A percentile compares a stretch with the other conserved stretches of the same genome.
These are phyloP conservation scores for Drosophila dunni DNA, from an alignment of 1,140 invertebrate species.

Conservation along the genomic window DNA sequence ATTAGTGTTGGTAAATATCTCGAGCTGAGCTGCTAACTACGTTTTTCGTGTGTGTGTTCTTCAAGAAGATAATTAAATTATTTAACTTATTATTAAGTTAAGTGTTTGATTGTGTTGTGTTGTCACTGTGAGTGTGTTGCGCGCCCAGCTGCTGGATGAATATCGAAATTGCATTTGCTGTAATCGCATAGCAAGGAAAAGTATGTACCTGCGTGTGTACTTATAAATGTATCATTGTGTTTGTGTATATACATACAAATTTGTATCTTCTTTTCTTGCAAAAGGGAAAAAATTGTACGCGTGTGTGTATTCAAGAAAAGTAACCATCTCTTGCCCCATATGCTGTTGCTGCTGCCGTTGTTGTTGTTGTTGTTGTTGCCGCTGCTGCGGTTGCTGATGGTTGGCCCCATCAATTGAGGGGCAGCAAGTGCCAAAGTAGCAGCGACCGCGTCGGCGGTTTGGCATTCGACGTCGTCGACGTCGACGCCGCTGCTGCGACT, in stretches of 20 bases:
- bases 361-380: constrained; percentile 23
- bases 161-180: constrained; percentile 48
- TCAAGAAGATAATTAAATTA: constrained; percentile 78
- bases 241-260: constrained; percentile 38
- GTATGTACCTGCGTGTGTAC: constrained; percentile 54
- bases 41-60: constrained; percentile 76
- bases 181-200: constrained; percentile 64
- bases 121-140: constrained; percentile 38
- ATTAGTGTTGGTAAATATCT: constrained; percentile 53
- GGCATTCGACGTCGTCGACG: constrained; percentile 14
- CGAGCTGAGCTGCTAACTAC: constrained; percentile 65
- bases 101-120: constrained; percentile 45
- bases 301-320: constrained; percentile 79
- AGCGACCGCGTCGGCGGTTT: constrained; percentile 28
- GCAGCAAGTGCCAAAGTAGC: constrained; percentile 59
- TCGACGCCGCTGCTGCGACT: neutral
- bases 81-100: constrained; percentile 81
- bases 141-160: constrained; percentile 40
- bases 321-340: constrained; percentile 58
- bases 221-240: constrained; percentile 36
- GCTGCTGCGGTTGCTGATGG: constrained; percentile 21
- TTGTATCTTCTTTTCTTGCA: constrained; percentile 57
- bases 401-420: constrained; percentile 50
- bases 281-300: constrained; percentile 66
- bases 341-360: constrained; percentile 14